Conservation (phyloP, 2,797 vertebrate genomes). For the Harpagifer antarcticus region DNA sequence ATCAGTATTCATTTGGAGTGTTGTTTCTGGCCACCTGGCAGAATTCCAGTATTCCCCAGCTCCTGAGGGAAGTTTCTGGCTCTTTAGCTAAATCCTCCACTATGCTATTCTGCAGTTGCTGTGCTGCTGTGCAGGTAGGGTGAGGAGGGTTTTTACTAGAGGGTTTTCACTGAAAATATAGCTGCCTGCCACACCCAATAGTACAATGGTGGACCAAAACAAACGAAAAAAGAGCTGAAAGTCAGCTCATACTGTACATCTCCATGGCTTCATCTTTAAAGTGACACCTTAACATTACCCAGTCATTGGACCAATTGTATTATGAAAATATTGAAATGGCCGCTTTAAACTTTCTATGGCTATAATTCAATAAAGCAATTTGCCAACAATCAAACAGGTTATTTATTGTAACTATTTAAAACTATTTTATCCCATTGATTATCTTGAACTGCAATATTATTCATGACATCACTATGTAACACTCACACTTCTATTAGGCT, state of each 20-base stretch:
- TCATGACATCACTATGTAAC: too few relatives aligned
- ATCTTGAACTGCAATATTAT: too few relatives aligned
- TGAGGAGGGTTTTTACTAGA: not conserved
- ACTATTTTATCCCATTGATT: too few relatives aligned
- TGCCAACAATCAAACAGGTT: not conserved
- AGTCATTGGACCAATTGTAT: not conserved
- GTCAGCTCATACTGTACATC: not conserved
- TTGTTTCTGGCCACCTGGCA: conserved; percentile 6
- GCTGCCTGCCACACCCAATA: not conserved
- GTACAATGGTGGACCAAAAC: not conserved
- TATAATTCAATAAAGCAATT: not conserved
- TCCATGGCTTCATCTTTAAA: not conserved
- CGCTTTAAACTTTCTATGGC: conserved; percentile 5
- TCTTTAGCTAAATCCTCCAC: conserved; percentile 10
- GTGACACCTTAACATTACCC: not conserved
- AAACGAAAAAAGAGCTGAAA: too few relatives aligned
- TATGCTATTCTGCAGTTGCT: not conserved
- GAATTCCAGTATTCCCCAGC: not conserved
- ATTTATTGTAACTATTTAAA: not conserved
- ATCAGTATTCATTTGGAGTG: conserved; percentile 7
- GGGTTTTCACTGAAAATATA: conserved; percentile 3
- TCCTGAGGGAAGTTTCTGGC: not conserved
- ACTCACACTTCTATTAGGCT: too few relatives aligned
- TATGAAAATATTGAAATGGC: not conserved
- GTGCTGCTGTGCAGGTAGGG: not conserved